These are phyloP conservation scores for Cecropterus lyciades DNA, from an alignment of 1,140 invertebrate genomes.

Conservation along the genomic window DNA sequence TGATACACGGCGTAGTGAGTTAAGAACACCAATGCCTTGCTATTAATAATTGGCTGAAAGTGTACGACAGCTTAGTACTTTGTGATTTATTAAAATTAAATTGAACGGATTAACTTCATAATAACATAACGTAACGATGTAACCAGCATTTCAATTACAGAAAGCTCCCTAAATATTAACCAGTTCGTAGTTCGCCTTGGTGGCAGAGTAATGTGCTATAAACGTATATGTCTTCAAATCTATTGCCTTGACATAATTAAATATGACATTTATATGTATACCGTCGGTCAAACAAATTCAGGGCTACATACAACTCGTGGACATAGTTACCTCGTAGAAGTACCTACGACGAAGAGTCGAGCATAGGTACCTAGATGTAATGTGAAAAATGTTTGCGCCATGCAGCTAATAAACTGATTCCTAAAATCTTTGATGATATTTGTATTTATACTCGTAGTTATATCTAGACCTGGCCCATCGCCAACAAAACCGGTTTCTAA, in stretches of 20 bases:
- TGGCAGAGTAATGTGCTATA: no score
- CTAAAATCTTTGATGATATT: conserved; percentile 51
- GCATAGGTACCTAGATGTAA: no score
- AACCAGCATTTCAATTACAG: no score
- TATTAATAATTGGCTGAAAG: conserved; percentile 54
- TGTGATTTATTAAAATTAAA: conserved; percentile 43
- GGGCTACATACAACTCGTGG: conserved; percentile 2
- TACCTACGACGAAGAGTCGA: not conserved
- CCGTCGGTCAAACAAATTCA: conserved; percentile 1
- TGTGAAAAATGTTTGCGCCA: conserved; percentile 21
- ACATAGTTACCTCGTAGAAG: not conserved
- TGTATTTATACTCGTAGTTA: conserved; percentile 34
- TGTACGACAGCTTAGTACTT: conserved; percentile 40
- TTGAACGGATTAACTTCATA: conserved; percentile 8
- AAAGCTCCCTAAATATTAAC: no score
- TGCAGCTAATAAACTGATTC: conserved; percentile 34
- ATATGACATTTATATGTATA: not conserved
- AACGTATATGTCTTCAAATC: no score
- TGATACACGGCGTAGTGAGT: conserved; percentile 53
- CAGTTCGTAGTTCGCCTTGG: no score
- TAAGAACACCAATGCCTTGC: conserved; percentile 39
- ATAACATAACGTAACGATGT: no score
- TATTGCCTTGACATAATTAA: not conserved
- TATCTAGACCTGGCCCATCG: conserved; percentile 46
- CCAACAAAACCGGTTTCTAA: conserved; percentile 50